Evolutionary conservation across 2,888 invertebrate species (phyloP).

Genomic region (Philhelius pedissequus): DNA sequence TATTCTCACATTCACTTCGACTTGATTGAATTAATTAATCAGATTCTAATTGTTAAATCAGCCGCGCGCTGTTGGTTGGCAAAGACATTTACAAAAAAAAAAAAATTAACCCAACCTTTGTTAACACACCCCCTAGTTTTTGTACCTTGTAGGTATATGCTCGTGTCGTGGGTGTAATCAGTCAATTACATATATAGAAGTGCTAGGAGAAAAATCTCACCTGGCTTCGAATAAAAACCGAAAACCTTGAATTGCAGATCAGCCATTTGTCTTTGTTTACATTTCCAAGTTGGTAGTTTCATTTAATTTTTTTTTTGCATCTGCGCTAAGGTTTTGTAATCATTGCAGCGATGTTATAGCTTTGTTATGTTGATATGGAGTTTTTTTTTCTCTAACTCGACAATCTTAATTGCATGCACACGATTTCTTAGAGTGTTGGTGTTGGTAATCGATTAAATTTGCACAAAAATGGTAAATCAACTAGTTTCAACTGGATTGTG

Average conservation of each 20-base stretch:
- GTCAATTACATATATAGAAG: constrained; percentile 15
- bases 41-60: constrained; percentile 47
- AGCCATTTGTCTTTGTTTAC: constrained; percentile 49
- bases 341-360: constrained; percentile 8
- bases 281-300: constrained; percentile 30
- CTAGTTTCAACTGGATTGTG: constrained; percentile 16
- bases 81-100: not conserved
- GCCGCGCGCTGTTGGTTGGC: not conserved
- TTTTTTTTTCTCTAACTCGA: constrained; percentile 1
- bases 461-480: constrained; percentile 16
- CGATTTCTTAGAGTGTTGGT: constrained; percentile 65
- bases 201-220: constrained; percentile 29
- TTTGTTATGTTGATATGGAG: constrained; percentile 13
- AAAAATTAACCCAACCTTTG: not conserved
- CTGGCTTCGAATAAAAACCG: constrained; percentile 7
- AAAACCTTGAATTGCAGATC: constrained; percentile 53
- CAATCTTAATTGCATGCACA: constrained; percentile 60
- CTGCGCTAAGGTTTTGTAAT: constrained; percentile 43
- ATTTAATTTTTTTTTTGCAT: not conserved
- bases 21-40: constrained; percentile 52
- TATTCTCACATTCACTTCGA: constrained; percentile 5
- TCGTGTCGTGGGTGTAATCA: constrained; percentile 49
- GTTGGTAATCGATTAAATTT: constrained; percentile 56
- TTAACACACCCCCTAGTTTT: constrained; percentile 44
- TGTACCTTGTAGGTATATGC: not conserved